phyloP scores from a whole-genome alignment of 2,888 invertebrate genomes.

The Rapana venosa region DNA sequence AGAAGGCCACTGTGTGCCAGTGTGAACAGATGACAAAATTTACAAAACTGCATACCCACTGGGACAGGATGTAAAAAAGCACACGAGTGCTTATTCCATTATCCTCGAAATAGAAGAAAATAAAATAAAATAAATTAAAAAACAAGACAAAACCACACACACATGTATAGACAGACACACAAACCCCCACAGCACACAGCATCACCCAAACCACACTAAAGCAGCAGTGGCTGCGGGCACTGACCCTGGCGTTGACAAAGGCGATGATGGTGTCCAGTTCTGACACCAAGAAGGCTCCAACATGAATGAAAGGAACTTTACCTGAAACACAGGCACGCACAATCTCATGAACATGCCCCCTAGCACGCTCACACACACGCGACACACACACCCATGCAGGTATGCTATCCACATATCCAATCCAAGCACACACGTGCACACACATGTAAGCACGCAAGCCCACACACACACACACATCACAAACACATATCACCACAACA shows the following conservation, averaged over 20 bases:
- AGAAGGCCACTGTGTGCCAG: too few species aligned
- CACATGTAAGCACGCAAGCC: not conserved
- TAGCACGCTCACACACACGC: not conserved
- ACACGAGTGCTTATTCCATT: too few species aligned
- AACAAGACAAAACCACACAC: not conserved
- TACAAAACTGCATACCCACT: too few species aligned
- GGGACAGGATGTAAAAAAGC: too few species aligned
- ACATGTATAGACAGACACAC: not conserved
- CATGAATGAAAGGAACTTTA: constrained; percentile 93
- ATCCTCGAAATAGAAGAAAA: too few species aligned
- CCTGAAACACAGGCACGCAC: constrained; percentile 80
- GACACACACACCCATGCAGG: not conserved
- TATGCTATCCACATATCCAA: not conserved
- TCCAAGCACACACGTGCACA: not conserved
- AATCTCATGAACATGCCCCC: not conserved
- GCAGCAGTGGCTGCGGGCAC: constrained; percentile 43
- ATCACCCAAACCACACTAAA: not conserved
- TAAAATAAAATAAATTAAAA: too few species aligned
- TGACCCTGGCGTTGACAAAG: constrained; percentile 89
- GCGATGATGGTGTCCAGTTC: constrained; percentile 95
- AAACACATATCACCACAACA: too few species aligned
- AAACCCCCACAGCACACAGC: not conserved
- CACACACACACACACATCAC: not conserved
- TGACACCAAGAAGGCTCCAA: constrained; percentile 91
- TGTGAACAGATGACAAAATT: too few species aligned